phyloP scores from a whole-genome alignment of 2,113 vertebrate genomes.

The Pygathrix nemaeus region DNA sequence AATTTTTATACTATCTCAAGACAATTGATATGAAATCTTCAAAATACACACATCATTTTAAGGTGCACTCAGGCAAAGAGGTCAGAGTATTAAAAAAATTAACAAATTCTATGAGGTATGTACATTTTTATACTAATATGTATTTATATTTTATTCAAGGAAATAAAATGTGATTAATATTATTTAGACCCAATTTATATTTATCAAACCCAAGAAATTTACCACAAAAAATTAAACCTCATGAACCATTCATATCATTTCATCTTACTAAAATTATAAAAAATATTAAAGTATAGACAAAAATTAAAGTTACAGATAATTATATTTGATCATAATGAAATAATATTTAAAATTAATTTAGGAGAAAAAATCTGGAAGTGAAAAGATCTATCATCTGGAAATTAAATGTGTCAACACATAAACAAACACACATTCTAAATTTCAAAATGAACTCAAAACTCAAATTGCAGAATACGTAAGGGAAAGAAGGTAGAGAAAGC shows the following conservation, averaged over 20 bases:
- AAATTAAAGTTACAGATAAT: not conserved
- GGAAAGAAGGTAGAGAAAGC: not conserved
- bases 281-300: not conserved
- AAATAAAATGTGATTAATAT: not conserved
- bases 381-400: not conserved
- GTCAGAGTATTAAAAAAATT: not conserved
- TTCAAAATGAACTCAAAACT: not conserved
- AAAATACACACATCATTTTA: not conserved
- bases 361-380: not conserved
- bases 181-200: not conserved
- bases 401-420: not conserved
- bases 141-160: not conserved
- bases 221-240: not conserved
- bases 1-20: not conserved
- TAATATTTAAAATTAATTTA: not conserved
- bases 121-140: not conserved
- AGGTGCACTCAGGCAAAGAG: not conserved
- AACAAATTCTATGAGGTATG: not conserved
- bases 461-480: not conserved
- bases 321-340: not conserved
- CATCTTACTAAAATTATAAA: not conserved
- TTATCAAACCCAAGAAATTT: not conserved
- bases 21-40: not conserved
- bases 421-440: not conserved
- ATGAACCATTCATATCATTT: not conserved